These are phyloP conservation scores for Pseudococcus jackbeardsleyi DNA, from an alignment of 2,888 invertebrate species.

Conservation along the genomic window DNA sequence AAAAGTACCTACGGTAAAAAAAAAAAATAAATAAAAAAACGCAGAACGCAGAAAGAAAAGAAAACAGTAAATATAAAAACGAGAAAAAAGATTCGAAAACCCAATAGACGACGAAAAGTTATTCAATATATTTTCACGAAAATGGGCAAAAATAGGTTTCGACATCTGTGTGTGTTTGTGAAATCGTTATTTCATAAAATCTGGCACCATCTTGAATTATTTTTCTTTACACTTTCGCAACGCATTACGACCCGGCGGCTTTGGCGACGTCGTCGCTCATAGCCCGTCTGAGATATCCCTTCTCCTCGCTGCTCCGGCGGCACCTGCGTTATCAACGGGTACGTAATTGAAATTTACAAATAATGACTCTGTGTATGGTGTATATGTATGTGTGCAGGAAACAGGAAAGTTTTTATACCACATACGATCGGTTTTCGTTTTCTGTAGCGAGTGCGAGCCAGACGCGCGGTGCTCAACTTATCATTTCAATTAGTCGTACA, in stretches of 20 bases:
- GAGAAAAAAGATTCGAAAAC: constrained; percentile 46
- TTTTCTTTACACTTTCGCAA: constrained; percentile 4
- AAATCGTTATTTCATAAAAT: constrained; percentile 53
- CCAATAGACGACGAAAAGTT: constrained; percentile 59
- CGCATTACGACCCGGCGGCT: not conserved
- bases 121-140: constrained; percentile 60
- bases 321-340: not conserved
- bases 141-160: constrained; percentile 54
- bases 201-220: constrained; percentile 54
- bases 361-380: not conserved
- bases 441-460: not conserved
- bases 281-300: not conserved
- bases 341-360: constrained; percentile 33
- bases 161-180: constrained; percentile 60
- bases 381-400: too few relatives aligned
- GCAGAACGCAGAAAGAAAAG: not conserved
- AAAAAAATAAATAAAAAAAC: not conserved
- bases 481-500: constrained; percentile 28
- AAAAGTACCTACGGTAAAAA: not conserved
- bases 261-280: not conserved
- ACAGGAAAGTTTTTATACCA: constrained; percentile 3
- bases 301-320: not conserved
- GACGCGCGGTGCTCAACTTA: not conserved
- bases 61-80: constrained; percentile 49
- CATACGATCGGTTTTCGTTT: not conserved